Base-by-base conservation (phyloP, 2,113 vertebrate genomes). In the Callithrix jacchus region DNA sequence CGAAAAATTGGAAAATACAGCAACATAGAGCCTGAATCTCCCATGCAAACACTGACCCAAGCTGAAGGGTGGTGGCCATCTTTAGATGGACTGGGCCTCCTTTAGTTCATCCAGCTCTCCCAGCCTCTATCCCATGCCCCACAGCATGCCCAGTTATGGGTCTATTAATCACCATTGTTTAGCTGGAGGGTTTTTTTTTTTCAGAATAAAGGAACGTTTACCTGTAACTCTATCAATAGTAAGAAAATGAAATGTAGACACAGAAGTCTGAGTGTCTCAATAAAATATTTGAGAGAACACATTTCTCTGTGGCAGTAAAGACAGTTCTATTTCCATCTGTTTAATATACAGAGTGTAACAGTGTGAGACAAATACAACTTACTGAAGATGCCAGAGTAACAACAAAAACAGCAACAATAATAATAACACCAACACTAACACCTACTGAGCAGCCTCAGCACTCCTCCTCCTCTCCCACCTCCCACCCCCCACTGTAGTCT, bases 401-500 rank as follows among this genome's bases (percentile, higher is more conserved):
- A 76, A 13, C 21, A 27, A 8, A 25, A 68, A 25, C 18, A 85
- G 9, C 71, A 76, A 13, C 20, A 37, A 45, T 56, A 88, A 85
- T 20, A 58, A 66, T 42, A 42, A 40, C 3, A 32, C 35, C 21
- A n/a, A 5, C 32, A 45, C 61, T 42, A 42, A n/a, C 14, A 18
- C 2, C 56, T 45, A 6, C 30, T 13, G 56, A 35, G 11, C 30
- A 45, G 49, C 61, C 84, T 45, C 35, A 13, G 21, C 6, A 0
- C 6, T 40, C 11, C 3, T 3, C 7, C 27, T 30, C 9, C 14
- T 8, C n/a, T 10, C 17, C 23, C 1, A 1, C 6, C 25, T 2
- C 52, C 9, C 56, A 4, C 23, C 0, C 9, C 23, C 18, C n/a
- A 0, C 0, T 1, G 1, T 0, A 8, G 30, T 12, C 35, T 37